A percentile compares a stretch with the other conserved stretches of the same genome.
phyloP scores from a whole-genome alignment of 2,113 vertebrate genomes.

The Piprites chloris region DNA sequence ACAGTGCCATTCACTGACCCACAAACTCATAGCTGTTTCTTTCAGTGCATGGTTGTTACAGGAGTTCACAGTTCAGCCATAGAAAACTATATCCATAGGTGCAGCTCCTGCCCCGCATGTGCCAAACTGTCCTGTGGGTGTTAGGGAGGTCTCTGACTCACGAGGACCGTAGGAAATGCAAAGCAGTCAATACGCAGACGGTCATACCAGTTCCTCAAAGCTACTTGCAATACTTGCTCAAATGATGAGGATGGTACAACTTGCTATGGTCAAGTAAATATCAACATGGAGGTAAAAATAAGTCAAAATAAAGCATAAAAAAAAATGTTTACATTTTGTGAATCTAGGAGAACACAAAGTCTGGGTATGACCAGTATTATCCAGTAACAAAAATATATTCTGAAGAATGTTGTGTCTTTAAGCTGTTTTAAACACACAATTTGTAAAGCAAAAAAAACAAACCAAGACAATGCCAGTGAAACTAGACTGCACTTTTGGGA shows the following conservation, averaged over 20 bases:
- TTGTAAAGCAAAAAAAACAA: neutral
- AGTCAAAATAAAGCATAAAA: neutral
- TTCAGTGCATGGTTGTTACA: neutral
- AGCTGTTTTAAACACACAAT: neutral
- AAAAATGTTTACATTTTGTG: neutral
- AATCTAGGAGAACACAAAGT: neutral
- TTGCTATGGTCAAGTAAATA: neutral
- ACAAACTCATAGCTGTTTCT: neutral
- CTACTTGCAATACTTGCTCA: neutral
- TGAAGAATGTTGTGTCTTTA: neutral
- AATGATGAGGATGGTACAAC: neutral
- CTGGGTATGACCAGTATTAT: neutral
- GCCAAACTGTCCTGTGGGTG: neutral
- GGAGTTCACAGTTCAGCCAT: neutral
- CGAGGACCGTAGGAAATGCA: neutral
- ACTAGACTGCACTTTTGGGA: neutral
- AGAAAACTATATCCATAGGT: neutral
- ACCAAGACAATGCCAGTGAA: neutral
- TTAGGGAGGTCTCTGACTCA: neutral
- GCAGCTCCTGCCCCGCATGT: neutral
- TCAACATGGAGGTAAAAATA: neutral
- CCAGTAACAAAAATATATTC: neutral
- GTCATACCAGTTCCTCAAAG: neutral
- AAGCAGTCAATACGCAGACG: rapidly evolving
- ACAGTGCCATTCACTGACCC: neutral